phyloP scores from a whole-genome alignment of 2,888 invertebrate species.

The Trypoxylon attenuatum region DNA sequence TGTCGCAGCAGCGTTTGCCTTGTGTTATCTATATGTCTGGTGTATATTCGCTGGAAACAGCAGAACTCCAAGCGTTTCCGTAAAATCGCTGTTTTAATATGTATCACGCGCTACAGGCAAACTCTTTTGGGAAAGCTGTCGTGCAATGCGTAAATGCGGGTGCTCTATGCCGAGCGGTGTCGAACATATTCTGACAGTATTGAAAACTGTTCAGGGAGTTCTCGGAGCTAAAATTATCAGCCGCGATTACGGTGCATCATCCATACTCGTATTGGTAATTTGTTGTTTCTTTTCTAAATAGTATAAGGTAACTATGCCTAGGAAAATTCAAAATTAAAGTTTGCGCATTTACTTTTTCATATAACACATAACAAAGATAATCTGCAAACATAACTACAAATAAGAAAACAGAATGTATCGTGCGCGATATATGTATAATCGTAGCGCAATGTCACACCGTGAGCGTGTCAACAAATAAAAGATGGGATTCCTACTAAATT shows the following conservation, averaged over 20 bases:
- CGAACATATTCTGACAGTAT: constrained; percentile 17
- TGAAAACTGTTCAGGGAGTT: constrained; percentile 25
- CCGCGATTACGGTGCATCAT: constrained; percentile 23
- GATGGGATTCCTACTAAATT: neutral
- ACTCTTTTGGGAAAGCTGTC: constrained; percentile 32
- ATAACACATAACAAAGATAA: neutral
- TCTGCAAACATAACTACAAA: neutral
- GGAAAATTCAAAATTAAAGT: too few species aligned
- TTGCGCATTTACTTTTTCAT: too few species aligned
- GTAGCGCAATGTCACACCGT: neutral
- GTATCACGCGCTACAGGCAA: constrained; percentile 24
- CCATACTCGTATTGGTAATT: constrained; percentile 37
- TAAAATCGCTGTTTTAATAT: constrained; percentile 12
- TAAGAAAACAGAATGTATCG: neutral
- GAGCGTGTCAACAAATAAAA: neutral
- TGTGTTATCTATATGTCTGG: constrained; percentile 16
- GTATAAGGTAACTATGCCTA: neutral
- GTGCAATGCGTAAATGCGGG: constrained; percentile 10
- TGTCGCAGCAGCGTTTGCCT: constrained; percentile 14
- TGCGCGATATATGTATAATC: neutral
- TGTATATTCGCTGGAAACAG: constrained; percentile 1
- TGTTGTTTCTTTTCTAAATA: neutral
- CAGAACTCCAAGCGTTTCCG: neutral
- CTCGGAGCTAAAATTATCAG: constrained; percentile 30
- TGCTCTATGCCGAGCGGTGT: constrained; percentile 8